Evolutionary conservation across 1,140 invertebrate genomes (phyloP), one percentile per base, ranked within the genome.

Genomic region (Brachionus sp.): DNA sequence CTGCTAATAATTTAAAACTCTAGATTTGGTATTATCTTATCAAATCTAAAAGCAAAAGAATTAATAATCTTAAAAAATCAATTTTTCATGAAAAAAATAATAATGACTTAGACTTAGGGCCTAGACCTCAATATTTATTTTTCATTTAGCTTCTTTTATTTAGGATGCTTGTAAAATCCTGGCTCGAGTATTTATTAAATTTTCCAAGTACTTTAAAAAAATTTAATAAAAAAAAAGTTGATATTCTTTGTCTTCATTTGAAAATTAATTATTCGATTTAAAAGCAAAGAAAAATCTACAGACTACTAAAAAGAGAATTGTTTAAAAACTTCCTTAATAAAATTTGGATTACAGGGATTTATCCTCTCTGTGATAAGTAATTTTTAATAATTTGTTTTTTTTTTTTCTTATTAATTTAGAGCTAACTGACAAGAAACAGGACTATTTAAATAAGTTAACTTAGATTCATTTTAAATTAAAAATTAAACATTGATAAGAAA

Each of bases 271-370:
- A 19, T 57, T 57, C 19, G 16, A 7, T 23, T 57, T 57, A 57
- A 23, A 23, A 57, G n/a, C 6, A 57, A 57, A 23, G 44, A 50
- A 57, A 57, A 19, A 9, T 57, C 19, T 16, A 16, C 50, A 57
- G 16, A 23, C 50, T 57, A 16, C 19, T 57, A 23, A 7, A 16
- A 25, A 19, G 19, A 23, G 6, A 19, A 57, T 57, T 13, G 29
- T 33, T 66, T 66, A 25, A 66, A 66, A 66, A 39, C 66, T 70
- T 70, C 66, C 66, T 70, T 70, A 70, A 70, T 70, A 39, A 70
- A 37, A 39, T 19, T 7, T 57, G 35, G 66, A 70, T 70, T 70
- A 42, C 37, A 70, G 66, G 66, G 66, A 70, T 70, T 70, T 70
- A 37, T 19, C 5, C n/a, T 66, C 7, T 4, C 13, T 33, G 6